phyloP scores from a whole-genome alignment of 2,113 vertebrate genomes.

The Clarias macrocephalus region DNA sequence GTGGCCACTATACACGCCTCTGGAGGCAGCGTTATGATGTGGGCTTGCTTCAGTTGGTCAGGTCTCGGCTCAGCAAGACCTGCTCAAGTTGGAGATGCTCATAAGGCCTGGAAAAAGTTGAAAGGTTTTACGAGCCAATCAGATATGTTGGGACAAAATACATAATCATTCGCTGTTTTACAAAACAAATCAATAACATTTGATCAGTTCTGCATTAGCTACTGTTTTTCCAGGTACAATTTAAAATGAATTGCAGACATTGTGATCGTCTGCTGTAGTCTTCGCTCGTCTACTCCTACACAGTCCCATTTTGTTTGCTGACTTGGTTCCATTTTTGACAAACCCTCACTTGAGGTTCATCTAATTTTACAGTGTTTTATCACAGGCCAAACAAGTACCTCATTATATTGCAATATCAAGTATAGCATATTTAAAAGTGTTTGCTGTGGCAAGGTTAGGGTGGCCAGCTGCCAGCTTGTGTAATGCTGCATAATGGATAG shows the following conservation, averaged over 20 bases:
- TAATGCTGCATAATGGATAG: conserved; percentile 37
- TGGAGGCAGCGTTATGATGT: too few species aligned
- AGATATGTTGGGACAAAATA: not conserved
- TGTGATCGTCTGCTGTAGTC: not conserved
- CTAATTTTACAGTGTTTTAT: not conserved
- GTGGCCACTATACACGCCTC: too few species aligned
- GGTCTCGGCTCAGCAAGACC: too few species aligned
- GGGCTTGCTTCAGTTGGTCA: too few species aligned
- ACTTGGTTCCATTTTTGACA: conserved; percentile 1
- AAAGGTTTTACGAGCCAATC: not conserved
- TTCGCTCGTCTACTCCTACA: not conserved
- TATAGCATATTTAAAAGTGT: conserved; percentile 9
- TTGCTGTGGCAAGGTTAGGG: conserved; percentile 56
- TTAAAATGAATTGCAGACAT: not conserved
- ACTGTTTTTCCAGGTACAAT: not conserved
- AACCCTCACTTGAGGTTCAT: too few species aligned
- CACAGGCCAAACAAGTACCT: conserved; percentile 8
- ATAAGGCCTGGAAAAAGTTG: not conserved
- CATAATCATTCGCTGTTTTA: not conserved
- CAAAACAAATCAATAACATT: not conserved
- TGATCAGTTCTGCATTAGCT: not conserved
- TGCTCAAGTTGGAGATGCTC: not conserved
- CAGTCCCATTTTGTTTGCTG: not conserved
- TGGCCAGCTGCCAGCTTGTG: conserved; percentile 32
- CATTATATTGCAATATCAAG: not conserved